A percentile compares a stretch with the other conserved stretches of the same genome.
Evolutionary conservation across 2,888 invertebrate genomes (phyloP).

Genomic region (Girardia tigrina): DNA sequence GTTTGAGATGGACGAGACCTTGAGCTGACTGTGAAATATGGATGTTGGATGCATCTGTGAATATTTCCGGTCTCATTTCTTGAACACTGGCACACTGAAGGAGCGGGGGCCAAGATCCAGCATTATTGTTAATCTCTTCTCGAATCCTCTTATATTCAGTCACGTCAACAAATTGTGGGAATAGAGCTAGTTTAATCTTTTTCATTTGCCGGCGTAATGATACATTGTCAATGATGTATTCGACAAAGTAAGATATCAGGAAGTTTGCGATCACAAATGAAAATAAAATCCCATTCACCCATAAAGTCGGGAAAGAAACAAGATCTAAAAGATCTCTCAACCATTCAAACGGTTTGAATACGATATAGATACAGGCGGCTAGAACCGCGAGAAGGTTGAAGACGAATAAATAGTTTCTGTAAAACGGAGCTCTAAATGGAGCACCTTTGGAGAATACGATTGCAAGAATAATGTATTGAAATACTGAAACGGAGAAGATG

Average conservation of each 20-base stretch:
- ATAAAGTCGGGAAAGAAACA: constrained; percentile 41
- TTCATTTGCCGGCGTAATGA: constrained; percentile 21
- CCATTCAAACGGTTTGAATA: too few relatives aligned
- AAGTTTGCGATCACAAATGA: constrained; percentile 53
- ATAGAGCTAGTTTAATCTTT: neutral
- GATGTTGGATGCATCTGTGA: neutral
- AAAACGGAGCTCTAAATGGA: constrained; percentile 62
- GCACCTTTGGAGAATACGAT: constrained; percentile 66
- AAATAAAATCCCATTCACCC: constrained; percentile 56
- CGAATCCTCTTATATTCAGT: constrained; percentile 41
- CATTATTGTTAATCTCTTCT: constrained; percentile 40
- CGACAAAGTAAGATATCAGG: constrained; percentile 52
- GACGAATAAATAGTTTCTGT: too few relatives aligned
- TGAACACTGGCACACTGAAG: constrained; percentile 36
- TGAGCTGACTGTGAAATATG: neutral
- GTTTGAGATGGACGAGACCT: neutral
- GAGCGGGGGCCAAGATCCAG: constrained; percentile 43
- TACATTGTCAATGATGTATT: constrained; percentile 41
- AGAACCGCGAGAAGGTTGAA: too few relatives aligned
- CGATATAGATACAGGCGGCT: too few relatives aligned
- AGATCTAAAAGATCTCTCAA: too few relatives aligned
- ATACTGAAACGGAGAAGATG: constrained; percentile 62
- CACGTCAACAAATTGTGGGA: constrained; percentile 1
- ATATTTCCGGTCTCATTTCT: constrained; percentile 29
- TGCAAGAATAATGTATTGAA: constrained; percentile 66